Evolutionary conservation across 2,888 invertebrate genomes (phyloP).

Genomic region (Hyposoter dolosus): DNA sequence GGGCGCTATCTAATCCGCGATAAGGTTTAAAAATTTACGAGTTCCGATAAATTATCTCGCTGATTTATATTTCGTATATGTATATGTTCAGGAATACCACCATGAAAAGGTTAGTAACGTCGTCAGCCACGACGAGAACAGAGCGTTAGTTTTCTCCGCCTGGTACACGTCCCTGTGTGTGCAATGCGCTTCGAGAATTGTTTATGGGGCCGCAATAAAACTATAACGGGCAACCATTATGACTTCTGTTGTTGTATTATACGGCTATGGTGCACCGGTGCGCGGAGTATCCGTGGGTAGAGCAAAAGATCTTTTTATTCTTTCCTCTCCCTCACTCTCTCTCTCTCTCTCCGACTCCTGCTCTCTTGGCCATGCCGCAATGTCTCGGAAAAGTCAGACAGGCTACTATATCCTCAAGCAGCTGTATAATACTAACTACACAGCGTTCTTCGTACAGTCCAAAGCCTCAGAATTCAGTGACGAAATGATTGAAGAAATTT

Average conservation of each 20-base stretch:
- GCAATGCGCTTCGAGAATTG: slow-evolving; percentile 71
- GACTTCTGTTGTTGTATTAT: slow-evolving; percentile 61
- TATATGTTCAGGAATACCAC: slow-evolving; percentile 29
- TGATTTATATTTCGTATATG: slow-evolving; percentile 53
- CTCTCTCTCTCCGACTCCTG: background rate
- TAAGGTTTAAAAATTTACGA: slow-evolving; percentile 82
- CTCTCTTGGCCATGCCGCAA: slow-evolving; percentile 14
- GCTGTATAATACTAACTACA: slow-evolving; percentile 38
- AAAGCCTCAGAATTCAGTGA: background rate
- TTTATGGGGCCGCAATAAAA: slow-evolving; percentile 80
- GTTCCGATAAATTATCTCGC: slow-evolving; percentile 78
- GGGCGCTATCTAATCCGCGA: slow-evolving; percentile 79
- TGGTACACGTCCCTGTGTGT: slow-evolving; percentile 43
- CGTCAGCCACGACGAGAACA: slow-evolving; percentile 56
- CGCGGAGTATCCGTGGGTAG: slow-evolving; percentile 45
- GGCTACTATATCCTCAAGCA: slow-evolving; percentile 42
- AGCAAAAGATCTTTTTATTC: slow-evolving; percentile 42
- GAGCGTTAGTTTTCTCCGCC: slow-evolving; percentile 43
- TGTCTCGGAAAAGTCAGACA: slow-evolving; percentile 49
- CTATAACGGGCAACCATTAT: slow-evolving; percentile 77
- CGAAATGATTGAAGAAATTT: background rate
- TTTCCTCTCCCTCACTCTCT: slow-evolving; percentile 12
- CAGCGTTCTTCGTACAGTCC: slow-evolving; percentile 18
- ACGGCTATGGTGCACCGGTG: slow-evolving; percentile 46
- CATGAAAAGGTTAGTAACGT: slow-evolving; percentile 63